Percentiles rank a stretch among this genome's conserved stretches.
These are phyloP conservation scores for Penelope pileata DNA, from an alignment of 2,113 vertebrate genomes.

Conservation along the genomic window DNA sequence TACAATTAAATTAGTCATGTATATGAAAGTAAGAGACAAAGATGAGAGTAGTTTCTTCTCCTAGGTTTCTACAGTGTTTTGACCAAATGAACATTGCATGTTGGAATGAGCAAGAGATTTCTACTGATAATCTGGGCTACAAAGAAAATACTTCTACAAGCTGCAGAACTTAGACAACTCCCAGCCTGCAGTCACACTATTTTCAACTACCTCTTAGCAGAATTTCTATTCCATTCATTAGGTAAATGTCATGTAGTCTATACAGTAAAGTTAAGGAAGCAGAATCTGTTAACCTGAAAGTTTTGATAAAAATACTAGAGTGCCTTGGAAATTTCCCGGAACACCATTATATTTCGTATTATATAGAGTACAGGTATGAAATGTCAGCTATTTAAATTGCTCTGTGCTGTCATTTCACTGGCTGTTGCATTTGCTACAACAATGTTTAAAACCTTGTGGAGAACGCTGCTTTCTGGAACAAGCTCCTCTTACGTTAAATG, in stretches of 20 bases:
- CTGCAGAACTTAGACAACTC: not conserved
- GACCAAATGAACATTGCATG: not conserved
- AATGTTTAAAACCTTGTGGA: constrained; percentile 12
- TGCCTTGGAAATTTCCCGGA: not conserved
- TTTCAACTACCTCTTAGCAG: not conserved
- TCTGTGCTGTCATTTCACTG: not conserved
- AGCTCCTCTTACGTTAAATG: not conserved
- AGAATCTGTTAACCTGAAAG: not conserved
- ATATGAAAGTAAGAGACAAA: not conserved
- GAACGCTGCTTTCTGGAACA: not conserved
- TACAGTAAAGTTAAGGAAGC: not conserved
- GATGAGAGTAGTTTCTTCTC: not conserved
- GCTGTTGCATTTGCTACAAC: not conserved
- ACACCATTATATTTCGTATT: not conserved
- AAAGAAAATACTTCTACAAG: not conserved
- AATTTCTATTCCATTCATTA: not conserved
- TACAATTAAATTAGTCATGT: not conserved
- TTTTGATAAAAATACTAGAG: not conserved
- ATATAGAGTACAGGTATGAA: not conserved
- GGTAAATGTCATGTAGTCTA: not conserved
- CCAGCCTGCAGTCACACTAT: not conserved
- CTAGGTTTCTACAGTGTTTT: not conserved
- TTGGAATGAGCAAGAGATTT: not conserved
- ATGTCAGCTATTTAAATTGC: not conserved
- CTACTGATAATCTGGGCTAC: not conserved